Conservation (phyloP, 2,797 vertebrate species). For the Glyptemys insculpta region DNA sequence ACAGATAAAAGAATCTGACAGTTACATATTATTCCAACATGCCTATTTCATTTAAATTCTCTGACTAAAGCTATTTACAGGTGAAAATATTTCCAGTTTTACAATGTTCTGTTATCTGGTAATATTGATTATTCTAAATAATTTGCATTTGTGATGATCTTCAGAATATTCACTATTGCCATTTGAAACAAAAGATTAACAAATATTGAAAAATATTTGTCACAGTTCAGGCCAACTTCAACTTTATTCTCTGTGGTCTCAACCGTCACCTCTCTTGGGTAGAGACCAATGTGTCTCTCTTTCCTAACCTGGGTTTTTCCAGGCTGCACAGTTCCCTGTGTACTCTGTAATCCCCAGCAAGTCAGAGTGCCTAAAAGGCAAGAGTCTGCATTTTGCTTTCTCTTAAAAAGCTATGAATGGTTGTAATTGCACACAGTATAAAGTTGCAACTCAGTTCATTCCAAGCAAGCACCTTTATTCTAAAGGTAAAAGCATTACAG, state of each 20-base stretch:
- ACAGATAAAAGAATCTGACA: not conserved
- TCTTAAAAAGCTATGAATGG: not conserved
- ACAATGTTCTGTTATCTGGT: not conserved
- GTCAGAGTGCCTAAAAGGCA: not conserved
- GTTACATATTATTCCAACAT: not conserved
- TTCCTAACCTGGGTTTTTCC: not conserved
- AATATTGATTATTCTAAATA: slow-evolving; percentile 8
- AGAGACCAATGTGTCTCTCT: not conserved
- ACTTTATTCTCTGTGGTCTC: not conserved
- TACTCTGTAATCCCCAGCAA: not conserved
- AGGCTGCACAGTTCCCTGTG: not conserved
- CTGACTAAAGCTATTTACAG: not conserved
- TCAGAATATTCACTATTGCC: not conserved
- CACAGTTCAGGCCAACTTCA: not conserved
- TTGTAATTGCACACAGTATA: too few species aligned
- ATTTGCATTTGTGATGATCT: slow-evolving; percentile 16
- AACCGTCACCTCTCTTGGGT: not conserved
- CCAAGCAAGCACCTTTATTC: too few species aligned
- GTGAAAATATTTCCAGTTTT: not conserved
- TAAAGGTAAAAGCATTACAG: too few species aligned
- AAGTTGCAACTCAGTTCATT: too few species aligned
- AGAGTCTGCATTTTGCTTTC: not conserved
- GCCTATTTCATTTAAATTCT: not conserved
- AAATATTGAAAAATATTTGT: slow-evolving; percentile 8
- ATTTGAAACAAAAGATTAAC: slow-evolving; percentile 50